Percentiles rank a stretch among this genome's conserved stretches.
Evolutionary conservation across 2,113 vertebrate genomes (phyloP).

Genomic region (Apeltes quadracus): DNA sequence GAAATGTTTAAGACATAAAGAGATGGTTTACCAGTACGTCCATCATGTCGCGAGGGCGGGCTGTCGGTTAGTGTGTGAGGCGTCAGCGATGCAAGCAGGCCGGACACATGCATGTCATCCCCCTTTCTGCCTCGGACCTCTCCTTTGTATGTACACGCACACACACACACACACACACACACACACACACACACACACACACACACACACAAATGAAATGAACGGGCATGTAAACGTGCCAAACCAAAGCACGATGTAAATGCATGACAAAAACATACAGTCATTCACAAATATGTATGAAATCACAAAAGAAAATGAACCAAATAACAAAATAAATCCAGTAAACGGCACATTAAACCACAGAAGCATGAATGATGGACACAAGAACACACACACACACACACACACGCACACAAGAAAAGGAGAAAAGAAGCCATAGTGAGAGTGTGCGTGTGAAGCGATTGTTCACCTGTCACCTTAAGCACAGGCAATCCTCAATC

Average conservation of each 20-base stretch:
- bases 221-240: slow-evolving; percentile 3
- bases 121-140: slow-evolving; percentile 74
- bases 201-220: not conserved
- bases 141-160: slow-evolving; percentile 63
- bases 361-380: not conserved
- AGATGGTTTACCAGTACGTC: slow-evolving; percentile 79
- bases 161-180: slow-evolving; percentile 20
- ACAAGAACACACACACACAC: not conserved
- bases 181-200: slow-evolving; percentile 31
- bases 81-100: slow-evolving; percentile 80
- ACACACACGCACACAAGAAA: slow-evolving; percentile 26
- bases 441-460: slow-evolving; percentile 18
- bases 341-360: slow-evolving; percentile 2
- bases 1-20: not conserved
- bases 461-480: not conserved
- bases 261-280: not conserved
- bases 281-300: not conserved
- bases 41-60: slow-evolving; percentile 75
- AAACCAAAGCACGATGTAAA: slow-evolving; percentile 15
- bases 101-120: slow-evolving; percentile 82
- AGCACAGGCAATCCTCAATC: not conserved
- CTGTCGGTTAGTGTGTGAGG: slow-evolving; percentile 73
- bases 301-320: slow-evolving; percentile 1
- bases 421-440: slow-evolving; percentile 43
- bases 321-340: not conserved